Base-by-base conservation (phyloP, 2,797 vertebrate species). In the Arrhamphus sclerolepis region DNA sequence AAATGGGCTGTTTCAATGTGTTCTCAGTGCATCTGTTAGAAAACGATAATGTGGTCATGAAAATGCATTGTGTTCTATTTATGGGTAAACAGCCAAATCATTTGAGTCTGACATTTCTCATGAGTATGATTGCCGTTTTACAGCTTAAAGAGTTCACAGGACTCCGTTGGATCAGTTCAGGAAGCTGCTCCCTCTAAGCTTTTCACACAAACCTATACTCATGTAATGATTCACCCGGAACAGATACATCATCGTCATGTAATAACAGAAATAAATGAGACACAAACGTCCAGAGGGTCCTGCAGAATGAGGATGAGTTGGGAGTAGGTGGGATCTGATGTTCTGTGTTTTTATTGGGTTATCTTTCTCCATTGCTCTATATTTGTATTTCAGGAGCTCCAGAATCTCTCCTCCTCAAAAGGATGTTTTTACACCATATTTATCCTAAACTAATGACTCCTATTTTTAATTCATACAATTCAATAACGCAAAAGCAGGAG, bases 41-140 rank as follows among this genome's bases (percentile, higher is more conserved):
- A 29, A 29, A 29, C 29, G 29, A 29, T 29, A 29, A 29, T 29
- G 29, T 29, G 29, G 29, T 29, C 31, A 58, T 84, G 86, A 82
- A 90, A 90, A 86, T 89, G 77, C 85, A 80, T 77, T 83, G 64
- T 80, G 61, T 71, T 81, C 87, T 91, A 86, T 91, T 91, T 87
- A 87, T 89, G 87, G 86, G 71, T 68, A 67, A 65, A 66, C 82
- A 75, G 80, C 67, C 80, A 83, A 85, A 90, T 91, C 89, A 89
- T 77, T 89, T 79, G 66, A 70, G 67, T 80, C 66, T 87, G 86
- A 83, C 80, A 87, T 87, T 87, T 85, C 78, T 83, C 56, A 53
- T 65, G 73, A 56, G 50, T 13, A 57, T 73, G 83, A 83, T 82
- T 80, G 83, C 78, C 73, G 70, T 81, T 88, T 86, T 72, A 72